Base-by-base conservation (phyloP, 2,797 vertebrate genomes). In the Cuculus canorus region DNA sequence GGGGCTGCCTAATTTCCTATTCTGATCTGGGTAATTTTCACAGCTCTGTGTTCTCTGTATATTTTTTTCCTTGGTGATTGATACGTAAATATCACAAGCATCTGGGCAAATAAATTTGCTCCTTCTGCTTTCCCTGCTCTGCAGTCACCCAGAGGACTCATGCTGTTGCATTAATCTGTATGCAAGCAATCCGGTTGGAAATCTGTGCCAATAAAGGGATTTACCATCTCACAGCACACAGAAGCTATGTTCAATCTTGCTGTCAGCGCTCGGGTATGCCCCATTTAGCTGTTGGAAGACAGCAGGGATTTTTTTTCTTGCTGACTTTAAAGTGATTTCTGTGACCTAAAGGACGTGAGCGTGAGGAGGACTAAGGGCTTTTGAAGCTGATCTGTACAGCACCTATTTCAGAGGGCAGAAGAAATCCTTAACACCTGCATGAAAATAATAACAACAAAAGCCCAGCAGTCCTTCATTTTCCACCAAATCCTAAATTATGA, bases 181-280 rank as follows among this genome's bases (percentile, higher is more conserved):
- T 90, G 83, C 83, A 89, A 94, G 90, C 83, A 82, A 95, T 93
- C 78, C 27, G 3, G 65, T 32, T 79, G 75, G 39, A 89, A 79
- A 94, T 92, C 88, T 90, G 60, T 76, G 82, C 90, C 88, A 90
- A 70, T 95, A 92, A 94, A 82, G 72, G 92, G 79, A 86, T 96
- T 94, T 92, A 90, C 90, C 17, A 9, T 71, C 66, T 88, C 83
- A 11, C 41, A 47, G 71, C 54, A 47, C 63, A 45, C 35, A 33
- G 71, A 94, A 90, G 56, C 71, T 77, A 19, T 5, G 18, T 64
- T 96, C 92, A 94, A 7, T 91, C 88, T 95, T 95, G 88, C 90
- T 94, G 90, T 92, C 93, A 93, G 75, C 57, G 28, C 35, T 10
- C 35, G 41, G 77, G 83, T 83, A 86, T 79, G 92, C 71, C 88